A percentile compares a stretch with the other conserved stretches of the same genome.
phyloP scores from a whole-genome alignment of 1,140 invertebrate species.

The Bombus confusus region DNA sequence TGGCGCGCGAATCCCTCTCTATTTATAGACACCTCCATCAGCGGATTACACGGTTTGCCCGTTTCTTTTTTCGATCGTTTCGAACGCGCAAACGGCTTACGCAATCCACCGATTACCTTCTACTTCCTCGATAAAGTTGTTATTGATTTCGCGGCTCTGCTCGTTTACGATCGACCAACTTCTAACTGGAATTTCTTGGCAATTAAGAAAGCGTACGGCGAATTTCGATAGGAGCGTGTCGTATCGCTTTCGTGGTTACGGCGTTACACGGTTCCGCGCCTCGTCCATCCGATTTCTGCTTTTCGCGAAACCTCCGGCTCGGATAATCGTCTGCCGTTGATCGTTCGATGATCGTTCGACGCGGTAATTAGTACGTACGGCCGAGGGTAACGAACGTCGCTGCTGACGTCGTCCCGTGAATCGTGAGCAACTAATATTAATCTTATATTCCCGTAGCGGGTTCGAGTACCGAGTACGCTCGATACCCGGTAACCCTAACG shows the following conservation, averaged over 20 bases:
- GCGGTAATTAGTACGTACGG: slow-evolving; percentile 41
- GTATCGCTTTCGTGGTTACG: too few relatives aligned
- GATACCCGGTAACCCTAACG: slow-evolving; percentile 64
- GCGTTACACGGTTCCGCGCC: too few relatives aligned
- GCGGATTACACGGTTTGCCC: not conserved
- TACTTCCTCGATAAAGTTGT: slow-evolving; percentile 15
- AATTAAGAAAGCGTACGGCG: not conserved
- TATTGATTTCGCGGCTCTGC: slow-evolving; percentile 3
- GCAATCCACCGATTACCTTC: slow-evolving; percentile 12
- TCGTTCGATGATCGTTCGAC: too few relatives aligned
- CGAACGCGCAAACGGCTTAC: not conserved
- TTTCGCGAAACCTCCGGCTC: too few relatives aligned
- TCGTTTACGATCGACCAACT: slow-evolving; percentile 1
- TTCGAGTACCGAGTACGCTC: slow-evolving; percentile 45
- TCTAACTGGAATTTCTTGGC: not conserved
- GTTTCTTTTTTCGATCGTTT: not conserved
- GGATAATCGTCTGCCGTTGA: too few relatives aligned
- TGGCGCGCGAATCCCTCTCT: not conserved
- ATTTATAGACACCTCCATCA: slow-evolving; percentile 12
- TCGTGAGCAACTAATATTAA: slow-evolving; percentile 57
- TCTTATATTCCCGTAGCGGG: slow-evolving; percentile 45
- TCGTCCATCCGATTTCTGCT: too few relatives aligned
- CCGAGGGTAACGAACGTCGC: not conserved
- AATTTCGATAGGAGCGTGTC: not conserved
- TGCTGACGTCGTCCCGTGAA: slow-evolving; percentile 14